Percentiles rank a stretch among this genome's conserved stretches.
phyloP scores from a whole-genome alignment of 2,797 vertebrate species.

The Protonibea diacanthus region DNA sequence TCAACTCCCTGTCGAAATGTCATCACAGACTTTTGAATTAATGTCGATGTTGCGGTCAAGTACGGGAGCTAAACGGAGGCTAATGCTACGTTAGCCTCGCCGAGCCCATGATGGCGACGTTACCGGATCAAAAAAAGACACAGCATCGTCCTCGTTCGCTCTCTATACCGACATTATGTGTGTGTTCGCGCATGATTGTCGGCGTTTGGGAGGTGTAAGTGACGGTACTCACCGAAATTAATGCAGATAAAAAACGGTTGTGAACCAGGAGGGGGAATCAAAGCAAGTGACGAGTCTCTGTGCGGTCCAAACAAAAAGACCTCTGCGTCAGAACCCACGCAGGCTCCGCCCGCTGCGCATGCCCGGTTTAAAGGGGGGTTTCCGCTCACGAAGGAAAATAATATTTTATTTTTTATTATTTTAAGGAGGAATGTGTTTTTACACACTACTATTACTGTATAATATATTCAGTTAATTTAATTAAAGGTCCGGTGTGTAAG shows the following conservation, averaged over 20 bases:
- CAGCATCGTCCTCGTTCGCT: accelerated
- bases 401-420: not conserved
- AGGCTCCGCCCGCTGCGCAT: slow-evolving; percentile 70
- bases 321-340: slow-evolving; percentile 64
- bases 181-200: accelerated
- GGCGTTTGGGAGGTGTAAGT: accelerated
- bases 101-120: slow-evolving; percentile 27
- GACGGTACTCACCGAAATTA: slow-evolving; percentile 84
- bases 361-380: slow-evolving; percentile 59
- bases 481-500: too few species aligned
- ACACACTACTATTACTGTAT: too few species aligned
- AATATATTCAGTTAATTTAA: too few species aligned
- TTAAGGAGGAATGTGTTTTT: not conserved
- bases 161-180: accelerated
- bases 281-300: slow-evolving; percentile 61
- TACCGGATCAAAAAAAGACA: not conserved
- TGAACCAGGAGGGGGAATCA: slow-evolving; percentile 76
- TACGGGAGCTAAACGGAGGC: not conserved
- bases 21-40: accelerated
- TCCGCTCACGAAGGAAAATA: slow-evolving; percentile 12
- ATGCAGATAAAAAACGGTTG: slow-evolving; percentile 88
- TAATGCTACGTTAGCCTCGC: slow-evolving; percentile 25
- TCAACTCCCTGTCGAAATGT: not conserved
- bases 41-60: accelerated
- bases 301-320: slow-evolving; percentile 82